Evolutionary conservation across 2,888 invertebrate genomes (phyloP).

Genomic region (Lasioglossum villosulum): DNA sequence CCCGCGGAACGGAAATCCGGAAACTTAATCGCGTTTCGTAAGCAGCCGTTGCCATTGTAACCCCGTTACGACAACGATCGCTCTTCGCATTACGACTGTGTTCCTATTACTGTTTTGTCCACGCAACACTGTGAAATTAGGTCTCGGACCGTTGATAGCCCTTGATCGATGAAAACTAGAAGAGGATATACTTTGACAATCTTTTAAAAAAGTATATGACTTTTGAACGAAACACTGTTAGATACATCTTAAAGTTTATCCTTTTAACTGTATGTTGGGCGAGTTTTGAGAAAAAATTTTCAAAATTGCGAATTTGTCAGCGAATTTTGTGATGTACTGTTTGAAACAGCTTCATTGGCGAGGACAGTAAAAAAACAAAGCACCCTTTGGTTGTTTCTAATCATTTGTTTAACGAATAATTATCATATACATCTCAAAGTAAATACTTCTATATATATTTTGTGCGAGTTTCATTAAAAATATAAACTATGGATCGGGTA

Average conservation of each 20-base stretch:
- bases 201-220: neutral
- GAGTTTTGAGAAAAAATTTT: no score
- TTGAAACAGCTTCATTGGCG: no score
- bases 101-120: neutral
- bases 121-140: neutral
- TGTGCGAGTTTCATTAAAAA: neutral
- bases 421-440: neutral
- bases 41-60: neutral
- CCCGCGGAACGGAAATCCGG: neutral
- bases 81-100: neutral
- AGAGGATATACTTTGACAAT: neutral
- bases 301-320: no score
- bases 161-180: neutral
- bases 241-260: neutral
- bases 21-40: conserved; percentile 17
- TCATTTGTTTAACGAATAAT: neutral
- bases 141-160: neutral
- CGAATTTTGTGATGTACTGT: no score
- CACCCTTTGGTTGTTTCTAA: no score
- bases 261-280: neutral
- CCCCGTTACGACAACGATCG: neutral
- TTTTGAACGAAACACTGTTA: neutral
- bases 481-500: neutral
- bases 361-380: no score
- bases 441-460: neutral